Evolutionary conservation across 2,888 invertebrate species (phyloP).

Genomic region (Ochropleura plecta): DNA sequence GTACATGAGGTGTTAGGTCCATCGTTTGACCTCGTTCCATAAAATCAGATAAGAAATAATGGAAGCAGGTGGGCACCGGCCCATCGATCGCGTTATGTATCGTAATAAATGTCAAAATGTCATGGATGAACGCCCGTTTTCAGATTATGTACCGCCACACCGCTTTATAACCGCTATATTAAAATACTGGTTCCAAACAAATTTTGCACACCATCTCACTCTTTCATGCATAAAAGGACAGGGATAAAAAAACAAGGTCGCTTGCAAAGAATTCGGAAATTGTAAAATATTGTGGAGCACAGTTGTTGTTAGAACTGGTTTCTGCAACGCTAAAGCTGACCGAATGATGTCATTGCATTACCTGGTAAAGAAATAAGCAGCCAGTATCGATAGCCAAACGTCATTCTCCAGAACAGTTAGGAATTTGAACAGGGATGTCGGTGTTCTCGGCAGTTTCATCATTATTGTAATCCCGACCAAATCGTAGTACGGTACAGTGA

Average conservation of each 20-base stretch:
- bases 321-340: conserved; percentile 58
- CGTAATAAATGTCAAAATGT: conserved; percentile 73
- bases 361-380: conserved; percentile 98
- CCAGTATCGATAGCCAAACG: conserved; percentile 99
- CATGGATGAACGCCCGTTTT: conserved; percentile 68
- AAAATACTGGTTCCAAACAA: conserved; percentile 54
- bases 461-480: conserved; percentile 99
- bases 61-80: conserved; percentile 75
- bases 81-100: conserved; percentile 74
- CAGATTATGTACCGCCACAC: conserved; percentile 56
- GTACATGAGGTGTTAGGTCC: conserved; percentile 57
- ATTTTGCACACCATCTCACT: conserved; percentile 50
- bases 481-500: conserved; percentile 99
- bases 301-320: conserved; percentile 69
- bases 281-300: conserved; percentile 53
- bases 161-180: conserved; percentile 46
- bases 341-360: conserved; percentile 79
- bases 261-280: conserved; percentile 72
- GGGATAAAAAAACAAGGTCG: conserved; percentile 66
- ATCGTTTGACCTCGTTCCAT: conserved; percentile 80
- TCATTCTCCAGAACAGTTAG: conserved; percentile 98
- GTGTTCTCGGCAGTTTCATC: conserved; percentile 97
- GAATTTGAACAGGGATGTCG: conserved; percentile 98
- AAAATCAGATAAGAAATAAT: conserved; percentile 85
- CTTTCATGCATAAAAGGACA: conserved; percentile 45